Evolutionary conservation across 2,888 invertebrate species (phyloP).

Genomic region (Polyommatus icarus): DNA sequence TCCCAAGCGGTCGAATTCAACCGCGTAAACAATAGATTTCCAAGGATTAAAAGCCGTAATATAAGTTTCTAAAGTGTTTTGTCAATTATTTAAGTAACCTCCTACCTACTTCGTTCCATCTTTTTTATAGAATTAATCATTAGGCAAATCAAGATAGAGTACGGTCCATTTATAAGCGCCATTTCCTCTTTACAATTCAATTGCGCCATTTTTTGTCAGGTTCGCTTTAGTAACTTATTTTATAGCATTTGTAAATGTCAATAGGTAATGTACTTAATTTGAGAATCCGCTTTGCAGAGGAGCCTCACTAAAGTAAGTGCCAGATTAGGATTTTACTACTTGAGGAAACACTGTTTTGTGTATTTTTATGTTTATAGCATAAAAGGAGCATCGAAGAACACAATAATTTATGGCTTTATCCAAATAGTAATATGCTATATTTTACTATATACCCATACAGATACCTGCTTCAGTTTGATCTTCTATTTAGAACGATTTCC

Average conservation of each 20-base stretch:
- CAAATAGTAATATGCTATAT: neutral
- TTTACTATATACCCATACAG: neutral
- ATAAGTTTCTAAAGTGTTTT: neutral
- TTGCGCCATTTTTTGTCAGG: neutral
- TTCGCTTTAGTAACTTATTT: neutral
- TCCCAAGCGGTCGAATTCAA: too few relatives aligned
- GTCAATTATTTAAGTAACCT: neutral
- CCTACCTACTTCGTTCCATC: neutral
- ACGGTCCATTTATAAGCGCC: neutral
- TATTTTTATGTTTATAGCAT: too few relatives aligned
- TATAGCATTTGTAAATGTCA: conserved; percentile 10
- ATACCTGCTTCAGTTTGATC: neutral
- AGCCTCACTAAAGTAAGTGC: neutral
- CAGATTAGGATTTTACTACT: neutral
- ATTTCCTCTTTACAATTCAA: conserved; percentile 13
- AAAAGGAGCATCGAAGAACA: neutral
- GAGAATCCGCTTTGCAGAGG: neutral
- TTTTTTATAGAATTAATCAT: neutral
- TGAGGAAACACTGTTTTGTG: neutral
- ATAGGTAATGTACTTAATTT: neutral
- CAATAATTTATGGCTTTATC: neutral
- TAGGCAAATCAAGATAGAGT: conserved; percentile 2
- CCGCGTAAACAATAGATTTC: too few relatives aligned
- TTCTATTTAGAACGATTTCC: neutral
- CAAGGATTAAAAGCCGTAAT: too few relatives aligned